Conservation (phyloP, 1,140 invertebrate species). For the Fopius arisanus region DNA sequence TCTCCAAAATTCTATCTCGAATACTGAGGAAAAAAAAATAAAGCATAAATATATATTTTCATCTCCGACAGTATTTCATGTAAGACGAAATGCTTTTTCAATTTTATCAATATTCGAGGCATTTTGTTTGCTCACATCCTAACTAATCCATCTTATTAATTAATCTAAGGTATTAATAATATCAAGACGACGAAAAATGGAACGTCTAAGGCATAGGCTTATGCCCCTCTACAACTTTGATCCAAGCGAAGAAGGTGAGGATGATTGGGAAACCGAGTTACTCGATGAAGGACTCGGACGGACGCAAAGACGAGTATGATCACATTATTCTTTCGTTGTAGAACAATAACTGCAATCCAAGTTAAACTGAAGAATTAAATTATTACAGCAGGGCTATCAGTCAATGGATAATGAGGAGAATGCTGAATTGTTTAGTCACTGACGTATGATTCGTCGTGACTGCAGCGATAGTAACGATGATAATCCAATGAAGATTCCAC, state of each 20-base stretch:
- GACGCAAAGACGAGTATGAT: slow-evolving; percentile 57
- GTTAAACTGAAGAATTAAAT: slow-evolving; percentile 27
- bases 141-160: neutral
- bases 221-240: slow-evolving; percentile 77
- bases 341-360: slow-evolving; percentile 10
- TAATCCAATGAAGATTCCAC: slow-evolving; percentile 31
- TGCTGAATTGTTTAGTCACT: slow-evolving; percentile 54
- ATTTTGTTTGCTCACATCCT: neutral
- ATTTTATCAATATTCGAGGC: too few species aligned
- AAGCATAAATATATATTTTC: too few species aligned
- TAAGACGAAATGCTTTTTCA: too few species aligned
- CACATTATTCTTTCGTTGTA: slow-evolving; percentile 1
- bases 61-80: too few species aligned
- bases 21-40: too few species aligned
- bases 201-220: slow-evolving; percentile 69
- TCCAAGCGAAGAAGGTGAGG: slow-evolving; percentile 68
- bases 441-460: slow-evolving; percentile 17
- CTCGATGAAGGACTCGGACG: slow-evolving; percentile 59
- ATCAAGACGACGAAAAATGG: slow-evolving; percentile 65
- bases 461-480: slow-evolving; percentile 12
- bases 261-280: slow-evolving; percentile 72
- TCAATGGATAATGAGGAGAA: slow-evolving; percentile 61
- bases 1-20: too few species aligned
- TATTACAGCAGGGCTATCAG: slow-evolving; percentile 59
- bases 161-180: slow-evolving; percentile 61